phyloP scores from a whole-genome alignment of 2,113 vertebrate genomes.

The Brachionichthys hirsutus region DNA sequence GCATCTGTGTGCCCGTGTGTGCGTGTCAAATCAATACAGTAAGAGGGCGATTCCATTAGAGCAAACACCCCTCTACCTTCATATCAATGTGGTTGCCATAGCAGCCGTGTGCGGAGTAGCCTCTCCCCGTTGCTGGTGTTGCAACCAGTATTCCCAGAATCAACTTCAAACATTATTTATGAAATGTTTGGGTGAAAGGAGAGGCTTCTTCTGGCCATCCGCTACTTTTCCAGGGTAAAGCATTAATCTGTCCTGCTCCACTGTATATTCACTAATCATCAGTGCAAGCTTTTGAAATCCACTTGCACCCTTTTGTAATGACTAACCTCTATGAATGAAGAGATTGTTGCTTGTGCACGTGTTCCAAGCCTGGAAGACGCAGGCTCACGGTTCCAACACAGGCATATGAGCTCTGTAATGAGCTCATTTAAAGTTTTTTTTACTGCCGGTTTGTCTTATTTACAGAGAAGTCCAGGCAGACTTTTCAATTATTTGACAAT shows the following conservation, averaged over 20 bases:
- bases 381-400: not conserved
- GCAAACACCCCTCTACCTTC: constrained; percentile 30
- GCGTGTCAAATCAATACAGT: constrained; percentile 67
- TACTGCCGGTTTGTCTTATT: not conserved
- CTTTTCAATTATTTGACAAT: not conserved
- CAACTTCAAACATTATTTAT: constrained; percentile 14
- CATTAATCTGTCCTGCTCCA: not conserved
- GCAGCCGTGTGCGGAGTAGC: constrained; percentile 55
- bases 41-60: constrained; percentile 62
- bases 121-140: constrained; percentile 47
- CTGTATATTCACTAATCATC: not conserved
- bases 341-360: constrained; percentile 8
- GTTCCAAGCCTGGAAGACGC: constrained; percentile 3
- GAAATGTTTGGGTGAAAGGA: constrained; percentile 5
- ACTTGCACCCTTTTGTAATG: constrained; percentile 6
- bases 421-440: not conserved
- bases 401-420: not conserved
- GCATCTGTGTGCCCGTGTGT: constrained; percentile 26
- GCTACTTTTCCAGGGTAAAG: constrained; percentile 5
- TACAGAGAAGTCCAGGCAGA: not conserved
- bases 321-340: constrained; percentile 8
- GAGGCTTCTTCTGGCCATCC: not conserved
- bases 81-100: constrained; percentile 68
- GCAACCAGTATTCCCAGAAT: constrained; percentile 30
- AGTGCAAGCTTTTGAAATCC: not conserved